Evolutionary conservation across 2,888 invertebrate genomes (phyloP), one percentile per base, ranked within the genome.

Genomic region (Listrodromus nycthemerus): DNA sequence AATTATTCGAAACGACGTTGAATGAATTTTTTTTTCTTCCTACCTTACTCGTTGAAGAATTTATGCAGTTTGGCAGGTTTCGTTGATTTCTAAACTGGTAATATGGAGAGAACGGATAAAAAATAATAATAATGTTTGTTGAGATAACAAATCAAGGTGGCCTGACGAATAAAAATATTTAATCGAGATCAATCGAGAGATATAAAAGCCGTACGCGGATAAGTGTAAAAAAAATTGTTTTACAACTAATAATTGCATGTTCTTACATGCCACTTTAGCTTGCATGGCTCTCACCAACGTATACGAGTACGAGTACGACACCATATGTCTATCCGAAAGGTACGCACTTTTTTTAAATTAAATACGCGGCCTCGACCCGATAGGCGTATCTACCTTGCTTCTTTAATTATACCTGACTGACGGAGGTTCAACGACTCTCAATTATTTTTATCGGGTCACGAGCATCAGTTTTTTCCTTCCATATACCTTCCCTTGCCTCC

Each of bases 1-100:
- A 85, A 86, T 86, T 86, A 86, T 83, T 77, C 77, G 65, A 74
- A 81, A 83, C 84, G 86, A 83, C 86, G 71, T 79, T 76, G 65
- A 83, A 77, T 71, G 52, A 80, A 86, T 81, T 41, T 70, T 63
- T 63, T 61, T 74, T n/a, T 58, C 45, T 66, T 55, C 30, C n/a
- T 73, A 27, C 19, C 21, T n/a, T 52, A 33, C 27, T 16, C 10
- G 27, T 30, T 61, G 6, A 61, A 66, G 16, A 66, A 67, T 77
- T 55, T 58, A 73, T 73, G 66, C 66, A 19, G 48, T 55, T 48
- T 45, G 30, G 33, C 7, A 10, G 19, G 50, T 81, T 65, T 45
- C 41, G 63, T 50, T 45, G 80, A 61, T 24, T 13, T 37, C 27
- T n/a, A n/a, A 27, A 52, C 37, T 37, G 61, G 24, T 37, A 61